A percentile compares a stretch with the other conserved stretches of the same genome.
These are phyloP conservation scores for Stenopsyche tienmushanensis DNA, from an alignment of 1,140 invertebrate species.

Conservation along the genomic window DNA sequence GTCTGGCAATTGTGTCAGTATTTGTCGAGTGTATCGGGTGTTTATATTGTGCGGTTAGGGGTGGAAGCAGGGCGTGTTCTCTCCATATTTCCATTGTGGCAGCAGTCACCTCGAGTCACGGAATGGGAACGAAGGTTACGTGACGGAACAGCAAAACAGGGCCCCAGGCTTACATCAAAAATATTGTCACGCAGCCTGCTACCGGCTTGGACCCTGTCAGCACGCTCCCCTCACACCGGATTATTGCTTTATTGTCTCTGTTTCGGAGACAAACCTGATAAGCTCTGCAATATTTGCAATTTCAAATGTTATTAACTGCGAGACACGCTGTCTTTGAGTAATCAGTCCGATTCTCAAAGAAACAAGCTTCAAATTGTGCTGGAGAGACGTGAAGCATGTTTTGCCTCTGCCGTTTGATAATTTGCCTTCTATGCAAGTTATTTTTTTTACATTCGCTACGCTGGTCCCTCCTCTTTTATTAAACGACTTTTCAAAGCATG, in stretches of 20 bases:
- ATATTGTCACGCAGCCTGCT: constrained; percentile 15
- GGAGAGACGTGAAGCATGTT: no score
- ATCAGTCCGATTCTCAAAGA: constrained; percentile 16
- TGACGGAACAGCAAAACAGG: constrained; percentile 4
- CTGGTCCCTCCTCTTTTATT: no score
- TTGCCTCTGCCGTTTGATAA: no score
- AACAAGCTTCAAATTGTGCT: no score
- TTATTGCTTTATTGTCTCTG: constrained; percentile 18
- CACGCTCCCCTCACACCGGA: not conserved
- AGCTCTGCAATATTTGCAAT: constrained; percentile 13
- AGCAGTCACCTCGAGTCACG: not conserved
- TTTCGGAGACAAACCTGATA: constrained; percentile 8
- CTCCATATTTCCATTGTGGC: not conserved
- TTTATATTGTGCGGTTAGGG: not conserved
- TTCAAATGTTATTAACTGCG: not conserved
- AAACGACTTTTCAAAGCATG: no score
- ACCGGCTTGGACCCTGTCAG: not conserved
- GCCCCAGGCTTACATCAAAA: not conserved
- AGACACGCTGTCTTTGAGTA: constrained; percentile 17
- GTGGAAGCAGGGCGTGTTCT: not conserved
- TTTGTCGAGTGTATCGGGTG: not conserved
- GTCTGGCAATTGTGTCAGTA: no score
- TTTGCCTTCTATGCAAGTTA: no score
- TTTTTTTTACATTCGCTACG: no score
- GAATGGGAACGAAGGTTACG: not conserved